These are phyloP conservation scores for Sylvia borin DNA, from an alignment of 2,797 vertebrate species.

Conservation along the genomic window DNA sequence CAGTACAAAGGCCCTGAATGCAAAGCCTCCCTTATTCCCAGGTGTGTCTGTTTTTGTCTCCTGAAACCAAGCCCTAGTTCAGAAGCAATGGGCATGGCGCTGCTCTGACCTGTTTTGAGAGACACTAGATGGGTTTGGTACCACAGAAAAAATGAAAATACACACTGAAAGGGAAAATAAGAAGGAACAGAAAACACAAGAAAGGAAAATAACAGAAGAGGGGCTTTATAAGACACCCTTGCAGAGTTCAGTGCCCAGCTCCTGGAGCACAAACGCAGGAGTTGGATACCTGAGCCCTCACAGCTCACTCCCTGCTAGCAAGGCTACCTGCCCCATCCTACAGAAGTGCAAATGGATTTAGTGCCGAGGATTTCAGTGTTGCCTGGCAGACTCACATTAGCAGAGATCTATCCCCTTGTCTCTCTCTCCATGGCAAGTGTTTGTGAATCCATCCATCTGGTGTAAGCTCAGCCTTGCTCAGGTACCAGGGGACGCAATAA, in stretches of 20 bases:
- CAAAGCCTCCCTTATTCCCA: background rate
- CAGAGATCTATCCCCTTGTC: background rate
- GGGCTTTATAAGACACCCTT: background rate
- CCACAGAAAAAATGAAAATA: background rate
- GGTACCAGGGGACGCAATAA: background rate
- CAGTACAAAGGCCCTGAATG: background rate
- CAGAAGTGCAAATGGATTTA: constrained; percentile 50
- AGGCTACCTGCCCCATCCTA: constrained; percentile 30
- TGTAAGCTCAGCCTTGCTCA: background rate
- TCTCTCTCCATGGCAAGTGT: background rate
- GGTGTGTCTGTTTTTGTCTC: rapidly evolving
- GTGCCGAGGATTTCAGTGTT: background rate
- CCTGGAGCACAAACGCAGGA: background rate
- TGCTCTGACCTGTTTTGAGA: constrained; percentile 17
- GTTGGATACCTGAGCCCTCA: background rate
- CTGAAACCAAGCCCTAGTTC: background rate
- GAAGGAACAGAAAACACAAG: background rate
- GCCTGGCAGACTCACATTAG: background rate
- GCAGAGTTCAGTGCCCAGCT: constrained; percentile 30
- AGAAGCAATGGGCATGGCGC: background rate
- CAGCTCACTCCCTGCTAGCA: background rate
- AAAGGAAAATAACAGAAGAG: background rate
- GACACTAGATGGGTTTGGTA: background rate
- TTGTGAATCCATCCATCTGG: background rate
- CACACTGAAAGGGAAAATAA: background rate